These are phyloP conservation scores for Oncorhynchus keta DNA, from an alignment of 2,113 vertebrate species.

Conservation along the genomic window DNA sequence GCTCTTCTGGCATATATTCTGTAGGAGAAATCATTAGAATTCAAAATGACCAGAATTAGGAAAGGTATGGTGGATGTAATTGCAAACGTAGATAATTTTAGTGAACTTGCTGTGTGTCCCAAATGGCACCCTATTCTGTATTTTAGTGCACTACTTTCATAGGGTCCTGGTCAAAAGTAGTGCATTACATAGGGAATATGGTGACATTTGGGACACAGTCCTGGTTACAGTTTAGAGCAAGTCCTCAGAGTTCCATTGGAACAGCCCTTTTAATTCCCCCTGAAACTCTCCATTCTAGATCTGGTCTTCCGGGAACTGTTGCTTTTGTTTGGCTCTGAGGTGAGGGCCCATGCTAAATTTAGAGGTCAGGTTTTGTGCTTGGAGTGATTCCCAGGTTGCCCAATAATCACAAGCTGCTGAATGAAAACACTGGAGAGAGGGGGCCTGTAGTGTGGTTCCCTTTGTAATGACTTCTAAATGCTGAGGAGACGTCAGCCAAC, in stretches of 20 bases:
- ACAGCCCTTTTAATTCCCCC: neutral
- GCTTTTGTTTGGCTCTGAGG: constrained; percentile 35
- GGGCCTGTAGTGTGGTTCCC: neutral
- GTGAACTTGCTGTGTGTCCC: neutral
- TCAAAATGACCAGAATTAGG: neutral
- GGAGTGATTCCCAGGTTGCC: constrained; percentile 23
- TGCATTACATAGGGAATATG: too few species aligned
- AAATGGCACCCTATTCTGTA: too few species aligned
- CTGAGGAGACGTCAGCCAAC: neutral
- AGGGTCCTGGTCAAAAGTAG: too few species aligned
- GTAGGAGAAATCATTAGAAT: neutral
- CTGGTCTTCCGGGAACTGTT: constrained; percentile 14
- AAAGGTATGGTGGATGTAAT: neutral
- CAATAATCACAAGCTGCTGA: constrained; percentile 51
- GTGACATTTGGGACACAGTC: too few species aligned
- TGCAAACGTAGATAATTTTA: neutral
- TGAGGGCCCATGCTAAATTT: constrained; percentile 49
- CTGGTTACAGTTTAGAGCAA: neutral
- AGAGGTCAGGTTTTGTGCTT: constrained; percentile 24
- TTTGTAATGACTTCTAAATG: constrained; percentile 38
- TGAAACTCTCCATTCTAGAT: neutral
- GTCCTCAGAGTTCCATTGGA: neutral
- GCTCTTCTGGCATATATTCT: neutral
- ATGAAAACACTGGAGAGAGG: constrained; percentile 26
- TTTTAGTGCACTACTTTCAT: too few species aligned